Conservation (phyloP, 2,888 invertebrate genomes). For the Leptogaster cylindrica region DNA sequence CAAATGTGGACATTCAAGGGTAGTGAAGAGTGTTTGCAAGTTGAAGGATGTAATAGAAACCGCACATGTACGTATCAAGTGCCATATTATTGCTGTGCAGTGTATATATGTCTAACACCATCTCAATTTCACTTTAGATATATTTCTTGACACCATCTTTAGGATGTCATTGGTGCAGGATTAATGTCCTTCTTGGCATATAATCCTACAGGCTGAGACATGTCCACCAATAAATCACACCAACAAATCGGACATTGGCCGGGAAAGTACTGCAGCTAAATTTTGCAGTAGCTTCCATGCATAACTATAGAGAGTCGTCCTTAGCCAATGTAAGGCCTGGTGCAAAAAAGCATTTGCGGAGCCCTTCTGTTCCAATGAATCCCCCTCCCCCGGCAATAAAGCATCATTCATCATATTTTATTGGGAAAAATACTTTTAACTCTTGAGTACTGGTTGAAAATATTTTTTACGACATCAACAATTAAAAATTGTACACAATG, state of each 20-base stretch:
- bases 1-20: not conserved
- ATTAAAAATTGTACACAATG: no score
- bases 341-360: no score
- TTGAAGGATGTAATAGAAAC: constrained; percentile 22
- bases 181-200: constrained; percentile 36
- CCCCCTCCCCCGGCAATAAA: no score
- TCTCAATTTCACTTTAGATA: constrained; percentile 21
- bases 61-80: constrained; percentile 23
- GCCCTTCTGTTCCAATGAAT: no score
- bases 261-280: constrained; percentile 3
- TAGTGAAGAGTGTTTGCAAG: not conserved
- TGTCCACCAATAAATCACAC: constrained; percentile 22
- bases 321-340: no score
- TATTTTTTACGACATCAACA: no score
- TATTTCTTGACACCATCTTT: constrained; percentile 28
- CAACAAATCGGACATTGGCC: not conserved
- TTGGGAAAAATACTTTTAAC: no score
- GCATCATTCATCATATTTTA: no score
- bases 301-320: no score
- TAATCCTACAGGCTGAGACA: constrained; percentile 15
- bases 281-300: constrained; percentile 10
- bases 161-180: constrained; percentile 23
- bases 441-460: no score
- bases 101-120: constrained; percentile 5
- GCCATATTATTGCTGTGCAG: constrained; percentile 17